These are phyloP conservation scores for Nemopilema nomurai DNA, from an alignment of 30 jellyfish, hydroid and myxozoan species.

Conservation along the genomic window DNA sequence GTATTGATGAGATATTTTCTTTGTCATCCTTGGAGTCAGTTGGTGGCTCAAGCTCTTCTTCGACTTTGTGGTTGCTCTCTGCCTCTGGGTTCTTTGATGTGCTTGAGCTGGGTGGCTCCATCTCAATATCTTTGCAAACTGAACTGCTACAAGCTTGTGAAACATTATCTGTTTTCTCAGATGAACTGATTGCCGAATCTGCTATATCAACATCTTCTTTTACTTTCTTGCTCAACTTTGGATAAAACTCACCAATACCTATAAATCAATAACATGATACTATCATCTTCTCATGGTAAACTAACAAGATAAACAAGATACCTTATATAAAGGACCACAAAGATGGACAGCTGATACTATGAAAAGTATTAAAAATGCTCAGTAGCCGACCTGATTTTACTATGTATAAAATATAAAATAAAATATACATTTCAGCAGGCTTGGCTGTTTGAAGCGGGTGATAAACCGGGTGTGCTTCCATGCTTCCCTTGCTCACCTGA, in stretches of 20 bases:
- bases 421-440: no score
- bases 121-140: neutral
- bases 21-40: neutral
- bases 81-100: neutral
- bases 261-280: neutral
- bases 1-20: neutral
- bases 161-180: neutral
- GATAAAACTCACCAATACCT: slow-evolving; percentile 64
- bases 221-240: slow-evolving; percentile 26
- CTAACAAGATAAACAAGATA: no score
- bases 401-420: no score
- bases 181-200: neutral
- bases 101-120: neutral
- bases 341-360: no score
- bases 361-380: no score
- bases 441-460: no score
- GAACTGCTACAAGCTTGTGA: neutral
- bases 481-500: no score
- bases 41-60: neutral
- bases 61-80: neutral
- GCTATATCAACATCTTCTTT: neutral
- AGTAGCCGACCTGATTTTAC: no score
- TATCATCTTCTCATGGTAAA: no score
- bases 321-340: neutral
- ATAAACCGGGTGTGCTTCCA: no score